Evolutionary conservation across 2,797 vertebrate species (phyloP), one percentile per base, ranked within the genome.

Genomic region (Calcarius lapponicus): DNA sequence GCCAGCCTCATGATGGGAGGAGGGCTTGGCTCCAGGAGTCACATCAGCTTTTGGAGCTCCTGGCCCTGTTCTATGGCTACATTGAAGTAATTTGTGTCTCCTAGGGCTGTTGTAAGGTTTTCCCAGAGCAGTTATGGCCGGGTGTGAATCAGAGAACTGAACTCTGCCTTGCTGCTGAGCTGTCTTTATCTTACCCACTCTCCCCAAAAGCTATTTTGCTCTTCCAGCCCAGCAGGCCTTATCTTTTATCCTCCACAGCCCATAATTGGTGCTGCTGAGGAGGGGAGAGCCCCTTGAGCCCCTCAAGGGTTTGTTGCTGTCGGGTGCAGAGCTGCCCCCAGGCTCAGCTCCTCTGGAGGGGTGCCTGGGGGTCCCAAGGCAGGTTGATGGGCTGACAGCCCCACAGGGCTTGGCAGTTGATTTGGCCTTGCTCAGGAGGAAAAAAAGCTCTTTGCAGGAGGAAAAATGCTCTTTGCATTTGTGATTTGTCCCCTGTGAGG

Each of bases 361-460:
- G 3, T 15, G 12, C 16, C 13, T 4, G 10, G 38, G 60, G 18
- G 17, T 62, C 26, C 72, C 3, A 2, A 26, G 60, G 32, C 7
- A 8, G 32, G 15, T 1, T 48, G 65, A 42, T 26, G 43, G 34
- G 34, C 31, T 5, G 26, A 42, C 24, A 86, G 51, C 17, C 28
- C 50, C 4, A 0, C 1, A 3, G 54, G 40, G 28, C 22, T 72
- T 6, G 2, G 45, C 43, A 36, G 15, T 8, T 5, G 1, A 18
- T 31, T 67, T 10, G 42, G 58, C 25, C 67, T 34, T 69, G 56
- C 29, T 66, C 38, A 19, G 51, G 51, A 53, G 17, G 3, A 0
- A 56, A 84, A 86, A 53, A 53, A 13, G 15, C 28, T 51, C 64
- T 86, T 60, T 42, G 58, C 13, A 4, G 48, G 48, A 50, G 48